Evolutionary conservation across 2,113 vertebrate species (phyloP), one percentile per base, ranked within the genome.

Genomic region (Empidonax alnorum): DNA sequence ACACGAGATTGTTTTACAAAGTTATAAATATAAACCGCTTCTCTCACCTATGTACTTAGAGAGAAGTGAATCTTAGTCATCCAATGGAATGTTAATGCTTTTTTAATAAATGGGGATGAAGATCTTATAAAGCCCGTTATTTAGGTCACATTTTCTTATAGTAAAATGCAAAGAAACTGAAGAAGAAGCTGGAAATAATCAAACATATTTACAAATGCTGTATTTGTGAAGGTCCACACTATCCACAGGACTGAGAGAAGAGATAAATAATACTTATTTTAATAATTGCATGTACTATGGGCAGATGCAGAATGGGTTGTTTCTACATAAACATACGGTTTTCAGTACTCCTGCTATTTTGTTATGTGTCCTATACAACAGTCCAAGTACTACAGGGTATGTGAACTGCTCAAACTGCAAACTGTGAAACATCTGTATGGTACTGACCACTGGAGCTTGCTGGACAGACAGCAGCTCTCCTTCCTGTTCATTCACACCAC

Each of bases 321-420:
- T 78, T 87, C 41, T 33, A 12, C 22, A 33, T 5, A 68, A 59
- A 25, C 6, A 1, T 20, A 55, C 35, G 9, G 6, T 31, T 61
- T 67, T 68, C n/a, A 44, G 30, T 35, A 76, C n/a, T 44, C 35
- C 27, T 85, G 62, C 16, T 65, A 13, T n/a, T 59, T 74, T 63
- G 22, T 59, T 6, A 0, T 2, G 0, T 12, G 9, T 39, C 30
- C 35, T 52, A 16, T 28, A 20, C 37, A 61, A 39, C 18, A 89
- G 56, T 5, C 14, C 39, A 59, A 59, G 33, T 22, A 77, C 28
- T 56, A 33, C 19, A 73, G 42, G 47, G 16, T 33, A 63, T 31
- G 39, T n/a, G 35, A 79, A 41, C 31, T 61, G 62, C 25, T 82
- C 62, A 68, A 22, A 75, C 25, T 30, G 18, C 42, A 85, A n/a